Base-by-base conservation (phyloP, 2,113 vertebrate species). In the Protobothrops flavoviridis region DNA sequence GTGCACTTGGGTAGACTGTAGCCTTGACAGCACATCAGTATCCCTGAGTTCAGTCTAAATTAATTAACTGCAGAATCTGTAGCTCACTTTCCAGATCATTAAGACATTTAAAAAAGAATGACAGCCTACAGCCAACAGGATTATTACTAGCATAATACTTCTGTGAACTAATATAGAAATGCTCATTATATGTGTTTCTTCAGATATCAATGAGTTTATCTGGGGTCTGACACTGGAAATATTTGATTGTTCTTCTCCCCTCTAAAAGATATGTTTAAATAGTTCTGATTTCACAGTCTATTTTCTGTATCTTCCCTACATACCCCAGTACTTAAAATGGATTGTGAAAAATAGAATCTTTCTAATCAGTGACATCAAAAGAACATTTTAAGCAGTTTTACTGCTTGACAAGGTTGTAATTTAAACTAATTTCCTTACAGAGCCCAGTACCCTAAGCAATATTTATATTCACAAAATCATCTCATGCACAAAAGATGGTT, bases 371-470 rank as follows among this genome's bases (percentile, higher is more conserved):
- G 29, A 69, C n/a, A 91, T 92, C n/a, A 87, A 93, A 96, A 9
- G 59, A 93, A 85, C 81, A 55, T 24, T 91, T 93, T 24, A 64
- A 94, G 90, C 69, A 88, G 39, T 87, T 90, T 94, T 85, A 15
- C 45, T 91, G 64, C 91, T 43, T 85, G 45, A 90, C 74, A 21
- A 91, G 23, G 74, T 89, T 95, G 43, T 85, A 91, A 92, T 91
- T 95, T 95, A 74, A 43, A 93, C 39, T 93, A 45, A 92, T 94
- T 95, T 94, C 91, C 90, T 89, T 92, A 21, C 1, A 93, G 39
- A 85, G 91, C 90, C 89, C 0, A 0, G 43, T 95, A 94, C 4
- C 93, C 11, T 89, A 48, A 81, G n/a, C 92, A 92, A 93, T 85
- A 87, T 3, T 94, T 96, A 69, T 94, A 15, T 90, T 56, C 95